Percentiles rank a stretch among this genome's conserved stretches.
phyloP scores from a whole-genome alignment of 2,888 invertebrate genomes.

The Argyresthia albistria region DNA sequence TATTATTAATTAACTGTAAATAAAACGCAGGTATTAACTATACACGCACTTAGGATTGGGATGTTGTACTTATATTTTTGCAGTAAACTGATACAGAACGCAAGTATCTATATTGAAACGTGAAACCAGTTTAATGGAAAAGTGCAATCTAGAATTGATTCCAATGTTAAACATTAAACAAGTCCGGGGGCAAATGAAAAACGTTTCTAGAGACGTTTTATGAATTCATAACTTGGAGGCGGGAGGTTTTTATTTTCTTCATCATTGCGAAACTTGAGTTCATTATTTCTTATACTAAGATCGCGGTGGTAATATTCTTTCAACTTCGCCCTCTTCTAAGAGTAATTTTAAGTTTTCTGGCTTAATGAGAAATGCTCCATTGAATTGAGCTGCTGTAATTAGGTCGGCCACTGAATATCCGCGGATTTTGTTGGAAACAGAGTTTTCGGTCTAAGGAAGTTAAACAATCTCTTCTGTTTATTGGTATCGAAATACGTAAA shows the following conservation, averaged over 20 bases:
- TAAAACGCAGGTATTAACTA: too few species aligned
- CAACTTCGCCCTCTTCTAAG: constrained; percentile 1
- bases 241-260: constrained; percentile 47
- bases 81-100: too few species aligned
- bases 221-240: constrained; percentile 49
- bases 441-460: too few species aligned
- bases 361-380: not conserved
- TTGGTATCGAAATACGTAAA: too few species aligned
- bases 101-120: too few species aligned
- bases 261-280: constrained; percentile 34
- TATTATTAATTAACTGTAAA: too few species aligned
- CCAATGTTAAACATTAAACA: constrained; percentile 20
- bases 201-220: constrained; percentile 36
- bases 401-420: not conserved
- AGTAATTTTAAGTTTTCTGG: not conserved
- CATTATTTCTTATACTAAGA: constrained; percentile 25
- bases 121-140: too few species aligned
- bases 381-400: not conserved
- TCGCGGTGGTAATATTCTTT: not conserved
- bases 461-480: too few species aligned
- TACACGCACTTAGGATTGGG: too few species aligned
- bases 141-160: not conserved
- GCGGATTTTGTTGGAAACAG: too few species aligned
- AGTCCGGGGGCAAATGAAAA: constrained; percentile 30
- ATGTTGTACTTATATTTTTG: too few species aligned